These are phyloP conservation scores for Cyphomyrus plagiostoma DNA, from an alignment of 2,113 vertebrate genomes.

Conservation along the genomic window DNA sequence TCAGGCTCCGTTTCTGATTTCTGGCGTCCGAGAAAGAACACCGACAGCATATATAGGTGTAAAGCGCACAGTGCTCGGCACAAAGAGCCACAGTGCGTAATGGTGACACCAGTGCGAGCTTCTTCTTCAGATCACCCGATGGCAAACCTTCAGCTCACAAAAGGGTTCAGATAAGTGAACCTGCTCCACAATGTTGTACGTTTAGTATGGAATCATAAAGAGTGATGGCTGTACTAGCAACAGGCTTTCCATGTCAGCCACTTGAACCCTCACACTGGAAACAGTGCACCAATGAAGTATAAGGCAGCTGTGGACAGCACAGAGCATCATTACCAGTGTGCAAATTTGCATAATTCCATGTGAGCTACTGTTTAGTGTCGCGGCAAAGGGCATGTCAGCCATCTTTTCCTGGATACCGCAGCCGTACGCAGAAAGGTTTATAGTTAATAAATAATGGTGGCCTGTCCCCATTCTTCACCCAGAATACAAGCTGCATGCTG, in stretches of 20 bases:
- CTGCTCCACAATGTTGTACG: neutral
- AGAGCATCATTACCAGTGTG: neutral
- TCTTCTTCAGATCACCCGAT: neutral
- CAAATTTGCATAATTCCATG: neutral
- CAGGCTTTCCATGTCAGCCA: neutral
- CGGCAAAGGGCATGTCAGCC: neutral
- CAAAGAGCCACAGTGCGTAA: neutral
- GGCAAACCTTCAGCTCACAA: neutral
- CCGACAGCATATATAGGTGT: neutral
- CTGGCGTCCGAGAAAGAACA: neutral
- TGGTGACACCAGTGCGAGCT: neutral
- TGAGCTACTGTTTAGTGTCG: neutral
- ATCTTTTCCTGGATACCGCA: neutral
- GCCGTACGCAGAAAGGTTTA: neutral
- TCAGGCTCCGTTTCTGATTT: neutral
- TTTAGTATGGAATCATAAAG: neutral
- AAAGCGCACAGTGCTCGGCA: neutral
- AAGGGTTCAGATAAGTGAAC: neutral
- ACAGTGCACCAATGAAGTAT: neutral
- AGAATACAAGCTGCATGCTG: neutral
- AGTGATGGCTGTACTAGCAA: neutral
- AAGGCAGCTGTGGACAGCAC: neutral
- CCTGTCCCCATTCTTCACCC: neutral
- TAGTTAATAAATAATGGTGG: neutral
- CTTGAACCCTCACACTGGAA: neutral